Evolutionary conservation across 2,888 invertebrate species (phyloP).

Genomic region (Zygaena filipendulae): DNA sequence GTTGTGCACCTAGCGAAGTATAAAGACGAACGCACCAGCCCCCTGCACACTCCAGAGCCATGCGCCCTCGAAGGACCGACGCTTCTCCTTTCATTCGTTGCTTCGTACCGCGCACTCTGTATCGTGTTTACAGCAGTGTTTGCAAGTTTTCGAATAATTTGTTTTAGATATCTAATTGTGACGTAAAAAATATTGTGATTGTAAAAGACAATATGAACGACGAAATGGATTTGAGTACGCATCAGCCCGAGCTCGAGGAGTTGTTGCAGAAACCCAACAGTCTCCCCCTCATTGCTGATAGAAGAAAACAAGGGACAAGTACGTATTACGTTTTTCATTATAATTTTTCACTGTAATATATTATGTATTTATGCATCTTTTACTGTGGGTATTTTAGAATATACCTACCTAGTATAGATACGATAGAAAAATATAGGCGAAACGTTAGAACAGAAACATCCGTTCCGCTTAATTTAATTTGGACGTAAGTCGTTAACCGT

Average conservation of each 20-base stretch:
- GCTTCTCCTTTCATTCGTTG: constrained; percentile 8
- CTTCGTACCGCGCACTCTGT: constrained; percentile 14
- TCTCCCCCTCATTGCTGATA: constrained; percentile 29
- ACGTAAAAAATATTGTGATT: no score
- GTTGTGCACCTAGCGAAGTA: no score
- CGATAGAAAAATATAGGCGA: no score
- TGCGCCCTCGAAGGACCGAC: constrained; percentile 30
- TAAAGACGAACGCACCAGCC: constrained; percentile 26
- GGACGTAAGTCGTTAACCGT: constrained; percentile 17
- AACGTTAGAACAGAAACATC: constrained; percentile 38
- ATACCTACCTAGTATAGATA: no score
- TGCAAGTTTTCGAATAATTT: no score
- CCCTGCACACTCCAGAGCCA: constrained; percentile 31
- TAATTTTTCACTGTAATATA: constrained; percentile 20
- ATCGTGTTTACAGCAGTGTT: no score
- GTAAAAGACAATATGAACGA: no score
- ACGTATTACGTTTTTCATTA: constrained; percentile 30
- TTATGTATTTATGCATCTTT: constrained; percentile 25
- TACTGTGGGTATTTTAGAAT: no score
- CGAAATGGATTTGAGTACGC: no score
- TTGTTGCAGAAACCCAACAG: constrained; percentile 44
- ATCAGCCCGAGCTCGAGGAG: constrained; percentile 56
- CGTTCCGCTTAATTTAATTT: constrained; percentile 44
- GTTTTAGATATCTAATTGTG: no score
- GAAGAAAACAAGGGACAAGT: constrained; percentile 41